Evolutionary conservation across 2,113 vertebrate species (phyloP).

Genomic region (Carassius gibelio): DNA sequence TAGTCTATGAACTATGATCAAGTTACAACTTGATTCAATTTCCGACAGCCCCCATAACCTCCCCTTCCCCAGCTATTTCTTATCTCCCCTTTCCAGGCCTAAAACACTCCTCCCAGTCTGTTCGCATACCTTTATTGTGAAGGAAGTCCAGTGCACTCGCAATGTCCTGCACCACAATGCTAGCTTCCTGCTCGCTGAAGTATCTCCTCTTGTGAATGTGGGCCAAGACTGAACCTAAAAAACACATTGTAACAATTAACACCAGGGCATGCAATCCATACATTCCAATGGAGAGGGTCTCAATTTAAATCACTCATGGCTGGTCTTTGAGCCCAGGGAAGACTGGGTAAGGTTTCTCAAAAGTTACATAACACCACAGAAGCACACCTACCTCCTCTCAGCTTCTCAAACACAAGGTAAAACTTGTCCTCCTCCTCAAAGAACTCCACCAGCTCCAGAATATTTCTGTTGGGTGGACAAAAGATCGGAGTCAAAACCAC

Average conservation of each 20-base stretch:
- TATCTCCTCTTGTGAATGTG: constrained; percentile 92
- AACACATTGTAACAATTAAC: not conserved
- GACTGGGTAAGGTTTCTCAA: constrained; percentile 5
- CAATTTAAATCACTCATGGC: not conserved
- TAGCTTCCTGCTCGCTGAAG: constrained; percentile 95
- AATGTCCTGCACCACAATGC: constrained; percentile 93
- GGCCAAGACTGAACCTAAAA: constrained; percentile 89
- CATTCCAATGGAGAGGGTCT: not conserved
- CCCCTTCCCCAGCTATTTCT: not conserved
- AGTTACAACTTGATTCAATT: not conserved
- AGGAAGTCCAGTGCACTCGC: constrained; percentile 94
- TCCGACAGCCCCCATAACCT: not conserved
- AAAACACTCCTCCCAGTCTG: not conserved
- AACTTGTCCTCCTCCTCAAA: constrained; percentile 98
- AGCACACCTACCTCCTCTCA: constrained; percentile 84
- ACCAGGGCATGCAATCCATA: not conserved
- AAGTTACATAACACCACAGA: not conserved
- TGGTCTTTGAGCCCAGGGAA: not conserved
- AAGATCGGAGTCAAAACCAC: not conserved
- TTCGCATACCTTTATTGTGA: constrained; percentile 90
- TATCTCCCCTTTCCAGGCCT: not conserved
- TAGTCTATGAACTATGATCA: too few relatives aligned
- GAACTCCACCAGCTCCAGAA: constrained; percentile 96
- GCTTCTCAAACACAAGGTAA: constrained; percentile 98
- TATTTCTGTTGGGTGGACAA: constrained; percentile 78